These are phyloP conservation scores for Alosa alosa DNA, from an alignment of 2,113 vertebrate species.

Conservation along the genomic window DNA sequence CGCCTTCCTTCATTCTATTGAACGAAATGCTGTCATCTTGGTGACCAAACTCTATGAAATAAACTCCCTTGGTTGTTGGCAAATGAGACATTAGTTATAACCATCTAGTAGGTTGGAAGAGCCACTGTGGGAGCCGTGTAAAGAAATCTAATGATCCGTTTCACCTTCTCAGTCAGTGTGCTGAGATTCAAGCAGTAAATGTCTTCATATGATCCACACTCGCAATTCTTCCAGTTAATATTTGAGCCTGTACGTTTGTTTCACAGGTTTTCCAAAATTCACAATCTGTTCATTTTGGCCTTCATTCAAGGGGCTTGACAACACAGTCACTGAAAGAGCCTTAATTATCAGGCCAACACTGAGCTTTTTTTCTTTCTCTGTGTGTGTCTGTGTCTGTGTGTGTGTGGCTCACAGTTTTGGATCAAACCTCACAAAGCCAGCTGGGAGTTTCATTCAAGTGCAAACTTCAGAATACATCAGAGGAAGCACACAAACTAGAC, in stretches of 20 bases:
- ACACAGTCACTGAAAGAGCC: conserved; percentile 10
- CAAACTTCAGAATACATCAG: conserved; percentile 10
- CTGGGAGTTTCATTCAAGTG: conserved; percentile 18
- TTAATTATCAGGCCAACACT: conserved; percentile 17
- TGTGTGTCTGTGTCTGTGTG: background rate
- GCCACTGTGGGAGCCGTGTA: background rate
- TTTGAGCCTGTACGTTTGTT: background rate
- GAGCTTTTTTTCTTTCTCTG: background rate
- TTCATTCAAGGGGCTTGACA: conserved; percentile 14
- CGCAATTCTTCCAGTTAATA: background rate
- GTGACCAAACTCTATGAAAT: background rate
- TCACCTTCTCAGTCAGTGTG: background rate
- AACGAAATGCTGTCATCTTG: background rate
- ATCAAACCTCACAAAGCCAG: conserved; percentile 1
- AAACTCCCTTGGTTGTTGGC: background rate
- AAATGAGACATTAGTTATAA: conserved; percentile 8
- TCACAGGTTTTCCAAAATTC: background rate
- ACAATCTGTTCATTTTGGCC: conserved; percentile 11
- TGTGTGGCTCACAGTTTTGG: background rate
- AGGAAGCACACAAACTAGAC: background rate
- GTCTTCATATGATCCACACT: conserved; percentile 13
- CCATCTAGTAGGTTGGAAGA: background rate
- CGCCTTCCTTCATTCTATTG: background rate
- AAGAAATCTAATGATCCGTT: background rate
- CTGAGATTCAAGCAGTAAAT: background rate